phyloP scores from a whole-genome alignment of 2,113 vertebrate genomes.

The Saguinus imperator region DNA sequence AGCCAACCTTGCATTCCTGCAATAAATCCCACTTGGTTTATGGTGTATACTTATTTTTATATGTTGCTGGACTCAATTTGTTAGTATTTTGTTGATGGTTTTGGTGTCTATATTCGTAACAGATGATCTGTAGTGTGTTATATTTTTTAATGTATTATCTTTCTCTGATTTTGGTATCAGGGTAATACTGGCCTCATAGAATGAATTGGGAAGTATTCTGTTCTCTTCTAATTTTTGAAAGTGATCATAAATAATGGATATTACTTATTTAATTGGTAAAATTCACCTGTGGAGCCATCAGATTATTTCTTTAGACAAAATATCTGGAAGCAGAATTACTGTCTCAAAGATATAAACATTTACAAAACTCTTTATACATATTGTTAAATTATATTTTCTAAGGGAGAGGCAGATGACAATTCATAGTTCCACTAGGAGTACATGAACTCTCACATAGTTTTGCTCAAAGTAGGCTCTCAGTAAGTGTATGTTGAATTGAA shows the following conservation, averaged over 20 bases:
- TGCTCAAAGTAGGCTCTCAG: neutral
- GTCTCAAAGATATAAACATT: conserved; percentile 17
- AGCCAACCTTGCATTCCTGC: conserved; percentile 12
- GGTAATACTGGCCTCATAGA: neutral
- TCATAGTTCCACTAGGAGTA: neutral
- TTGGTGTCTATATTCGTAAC: neutral
- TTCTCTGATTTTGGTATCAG: conserved; percentile 22
- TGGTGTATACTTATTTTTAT: neutral
- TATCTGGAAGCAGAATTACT: conserved; percentile 3
- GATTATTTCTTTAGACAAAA: conserved; percentile 34
- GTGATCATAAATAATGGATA: neutral
- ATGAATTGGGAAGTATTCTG: neutral
- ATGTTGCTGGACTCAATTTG: conserved; percentile 25
- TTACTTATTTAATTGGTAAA: conserved; percentile 15
- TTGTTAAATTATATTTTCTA: neutral
- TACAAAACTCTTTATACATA: neutral
- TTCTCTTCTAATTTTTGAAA: conserved; percentile 40
- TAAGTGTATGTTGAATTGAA: conserved; percentile 9
- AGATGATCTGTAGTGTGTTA: neutral
- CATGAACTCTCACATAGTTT: neutral
- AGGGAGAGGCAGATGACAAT: neutral
- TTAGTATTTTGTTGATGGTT: conserved; percentile 2
- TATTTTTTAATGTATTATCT: neutral
- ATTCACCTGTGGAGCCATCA: neutral
- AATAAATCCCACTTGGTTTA: neutral